phyloP scores from a whole-genome alignment of 2,113 vertebrate species.

The Pterocles gutturalis region DNA sequence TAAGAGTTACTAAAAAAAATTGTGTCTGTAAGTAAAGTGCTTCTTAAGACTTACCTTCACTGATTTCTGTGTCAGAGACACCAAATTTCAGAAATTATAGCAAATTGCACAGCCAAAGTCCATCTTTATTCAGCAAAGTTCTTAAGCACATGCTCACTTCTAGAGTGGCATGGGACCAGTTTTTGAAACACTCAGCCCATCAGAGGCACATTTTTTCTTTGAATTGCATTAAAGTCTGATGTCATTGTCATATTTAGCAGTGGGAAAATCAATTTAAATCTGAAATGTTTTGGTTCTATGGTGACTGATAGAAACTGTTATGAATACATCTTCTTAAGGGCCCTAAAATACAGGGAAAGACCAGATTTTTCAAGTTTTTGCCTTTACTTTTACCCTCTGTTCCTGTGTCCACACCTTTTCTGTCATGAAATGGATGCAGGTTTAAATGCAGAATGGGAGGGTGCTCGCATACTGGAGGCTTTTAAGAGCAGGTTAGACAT shows the following conservation, averaged over 20 bases:
- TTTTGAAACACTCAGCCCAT: background rate
- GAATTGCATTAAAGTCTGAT: background rate
- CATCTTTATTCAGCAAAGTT: background rate
- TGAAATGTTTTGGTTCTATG: background rate
- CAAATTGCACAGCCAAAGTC: background rate
- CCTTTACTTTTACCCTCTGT: background rate
- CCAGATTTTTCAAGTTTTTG: background rate
- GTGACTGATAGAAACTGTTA: background rate
- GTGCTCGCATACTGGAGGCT: rapidly evolving
- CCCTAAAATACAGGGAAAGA: background rate
- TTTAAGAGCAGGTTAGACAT: background rate
- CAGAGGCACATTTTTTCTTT: background rate
- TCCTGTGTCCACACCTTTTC: background rate
- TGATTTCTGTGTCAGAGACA: background rate
- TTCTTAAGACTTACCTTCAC: background rate
- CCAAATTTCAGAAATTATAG: background rate
- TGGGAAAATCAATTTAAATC: background rate
- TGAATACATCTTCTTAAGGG: background rate
- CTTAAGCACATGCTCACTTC: background rate
- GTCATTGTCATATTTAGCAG: background rate
- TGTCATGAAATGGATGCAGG: background rate
- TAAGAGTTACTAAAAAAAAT: background rate
- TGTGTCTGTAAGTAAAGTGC: background rate
- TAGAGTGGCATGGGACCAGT: background rate
- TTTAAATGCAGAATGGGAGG: background rate